phyloP scores from a whole-genome alignment of 2,888 invertebrate species.

The Heliothis peltigera region DNA sequence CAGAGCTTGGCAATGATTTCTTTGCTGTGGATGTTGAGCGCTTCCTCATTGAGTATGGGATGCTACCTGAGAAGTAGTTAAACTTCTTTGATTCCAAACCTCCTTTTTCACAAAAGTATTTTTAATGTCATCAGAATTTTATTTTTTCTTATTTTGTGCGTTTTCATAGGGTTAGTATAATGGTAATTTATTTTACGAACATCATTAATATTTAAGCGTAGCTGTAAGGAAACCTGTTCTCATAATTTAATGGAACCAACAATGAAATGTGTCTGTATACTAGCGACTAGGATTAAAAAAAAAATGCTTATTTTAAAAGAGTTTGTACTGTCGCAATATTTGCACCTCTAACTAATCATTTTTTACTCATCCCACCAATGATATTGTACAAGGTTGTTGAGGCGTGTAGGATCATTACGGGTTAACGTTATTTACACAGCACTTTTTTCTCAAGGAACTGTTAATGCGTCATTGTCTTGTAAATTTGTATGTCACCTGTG shows the following conservation, averaged over 20 bases:
- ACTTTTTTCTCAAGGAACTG: constrained; percentile 21
- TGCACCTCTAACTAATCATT: constrained; percentile 5
- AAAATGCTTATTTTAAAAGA: constrained; percentile 15
- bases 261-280: constrained; percentile 24
- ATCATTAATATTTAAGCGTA: constrained; percentile 11
- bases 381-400: constrained; percentile 19
- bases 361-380: constrained; percentile 43
- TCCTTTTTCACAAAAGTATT: constrained; percentile 18
- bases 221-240: constrained; percentile 32
- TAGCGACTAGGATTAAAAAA: constrained; percentile 37
- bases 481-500: constrained; percentile 22
- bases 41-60: constrained; percentile 96
- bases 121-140: background rate
- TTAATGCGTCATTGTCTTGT: constrained; percentile 7
- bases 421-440: constrained; percentile 21
- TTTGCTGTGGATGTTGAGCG: constrained; percentile 96
- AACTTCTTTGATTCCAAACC: constrained; percentile 11
- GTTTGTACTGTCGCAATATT: constrained; percentile 5
- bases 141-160: constrained; percentile 8
- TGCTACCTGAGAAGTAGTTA: constrained; percentile 92
- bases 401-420: constrained; percentile 23
- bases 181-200: constrained; percentile 45
- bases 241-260: constrained; percentile 2
- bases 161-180: constrained; percentile 27
- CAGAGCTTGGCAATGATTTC: constrained; percentile 97